These are phyloP conservation scores for Actinostola sp. DNA, from an alignment of 92 coral and sea anemone genomes.

Conservation along the genomic window DNA sequence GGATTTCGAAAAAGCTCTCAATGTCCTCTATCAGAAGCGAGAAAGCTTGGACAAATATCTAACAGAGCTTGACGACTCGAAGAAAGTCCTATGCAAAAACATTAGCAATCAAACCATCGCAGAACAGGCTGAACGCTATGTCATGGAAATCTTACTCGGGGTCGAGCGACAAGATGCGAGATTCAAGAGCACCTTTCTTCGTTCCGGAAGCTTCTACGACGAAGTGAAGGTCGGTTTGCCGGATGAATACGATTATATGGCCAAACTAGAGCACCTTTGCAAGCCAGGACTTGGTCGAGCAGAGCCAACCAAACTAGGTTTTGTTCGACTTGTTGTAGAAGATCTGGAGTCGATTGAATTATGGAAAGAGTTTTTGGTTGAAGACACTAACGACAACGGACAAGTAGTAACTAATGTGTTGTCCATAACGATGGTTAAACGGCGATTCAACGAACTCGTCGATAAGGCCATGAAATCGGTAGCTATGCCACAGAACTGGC, in stretches of 20 bases:
- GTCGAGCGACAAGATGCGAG: conserved; percentile 28
- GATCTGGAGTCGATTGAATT: conserved; percentile 20
- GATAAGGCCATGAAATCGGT: conserved; percentile 27
- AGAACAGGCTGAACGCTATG: conserved; percentile 18
- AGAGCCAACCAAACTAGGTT: conserved; percentile 32
- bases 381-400: conserved; percentile 15
- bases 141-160: conserved; percentile 8
- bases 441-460: conserved; percentile 13
- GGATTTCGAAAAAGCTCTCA: conserved; percentile 21
- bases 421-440: conserved; percentile 7
- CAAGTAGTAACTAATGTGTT: neutral
- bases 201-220: conserved; percentile 34
- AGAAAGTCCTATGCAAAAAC: conserved; percentile 10
- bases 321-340: conserved; percentile 16
- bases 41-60: conserved; percentile 24
- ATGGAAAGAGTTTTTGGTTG: conserved; percentile 27
- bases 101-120: conserved; percentile 17
- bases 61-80: conserved; percentile 27
- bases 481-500: conserved; percentile 11
- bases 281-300: conserved; percentile 28
- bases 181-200: conserved; percentile 35
- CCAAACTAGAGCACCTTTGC: conserved; percentile 33
- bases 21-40: neutral
- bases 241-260: conserved; percentile 36
- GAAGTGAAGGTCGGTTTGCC: conserved; percentile 30